Base-by-base conservation (phyloP, 2,113 vertebrate genomes). In the Aythya baeri region DNA sequence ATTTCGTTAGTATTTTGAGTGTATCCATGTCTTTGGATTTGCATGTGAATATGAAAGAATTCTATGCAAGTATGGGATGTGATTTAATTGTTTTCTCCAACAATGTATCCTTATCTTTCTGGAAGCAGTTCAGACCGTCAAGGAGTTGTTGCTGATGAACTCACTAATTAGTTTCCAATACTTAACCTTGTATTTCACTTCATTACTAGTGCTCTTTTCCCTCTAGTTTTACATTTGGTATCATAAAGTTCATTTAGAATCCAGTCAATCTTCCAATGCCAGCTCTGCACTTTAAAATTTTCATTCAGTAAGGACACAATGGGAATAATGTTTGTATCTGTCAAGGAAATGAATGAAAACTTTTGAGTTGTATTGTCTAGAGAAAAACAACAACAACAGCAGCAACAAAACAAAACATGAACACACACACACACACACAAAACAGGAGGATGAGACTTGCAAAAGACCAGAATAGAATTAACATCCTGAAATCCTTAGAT, bases 91-190 rank as follows among this genome's bases (percentile, higher is more conserved):
- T 98, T 97, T 96, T 95, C 91, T 97, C 91, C 96, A 97, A 98
- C 97, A 98, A 98, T 98, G 96, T 97, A 93, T 83, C 93, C 97
- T 98, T 98, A 98, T 98, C 98, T 98, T 98, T 97, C 95, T 97
- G 94, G 91, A 98, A 98, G 96, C 96, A 96, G 97, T 98, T 98
- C 97, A 98, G 94, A 89, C 96, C 97, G 97, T 98, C 98, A 98
- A 98, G 98, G 96, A 62, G 94, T 93, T 97, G 97, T 96, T 97
- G 97, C 84, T 94, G 96, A 97, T 97, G 97, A 98, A 97, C 95
- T 97, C 54, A 66, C 96, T 98, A 98, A 98, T 98, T 98, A 98
- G 96, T 98, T 98, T 98, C 97, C 94, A 97, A 98, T 98, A 98
- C 96, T 97, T 97, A 96, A 96, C 96, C 96, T 97, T 98, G 92